phyloP scores from a whole-genome alignment of 2,888 invertebrate genomes.

The Venustoraphidia nigricollis region DNA sequence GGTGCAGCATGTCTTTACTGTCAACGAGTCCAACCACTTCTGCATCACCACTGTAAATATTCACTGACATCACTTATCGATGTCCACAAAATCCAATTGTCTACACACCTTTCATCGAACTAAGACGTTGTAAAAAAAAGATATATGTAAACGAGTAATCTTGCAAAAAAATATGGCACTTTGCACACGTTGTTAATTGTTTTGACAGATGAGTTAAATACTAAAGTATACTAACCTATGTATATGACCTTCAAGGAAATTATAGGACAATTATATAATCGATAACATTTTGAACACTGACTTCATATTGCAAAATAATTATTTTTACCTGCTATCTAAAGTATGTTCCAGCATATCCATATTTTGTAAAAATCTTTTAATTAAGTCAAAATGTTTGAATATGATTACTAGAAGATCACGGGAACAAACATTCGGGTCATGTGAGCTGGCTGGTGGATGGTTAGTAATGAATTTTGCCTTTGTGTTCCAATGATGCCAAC shows the following conservation, averaged over 20 bases:
- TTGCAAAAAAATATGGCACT: neutral
- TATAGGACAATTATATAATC: slow-evolving; percentile 26
- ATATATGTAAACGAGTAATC: neutral
- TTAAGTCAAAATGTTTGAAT: slow-evolving; percentile 41
- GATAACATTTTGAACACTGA: slow-evolving; percentile 18
- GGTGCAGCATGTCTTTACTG: slow-evolving; percentile 22
- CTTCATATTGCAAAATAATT: slow-evolving; percentile 10
- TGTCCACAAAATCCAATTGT: neutral
- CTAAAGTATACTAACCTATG: slow-evolving; percentile 9
- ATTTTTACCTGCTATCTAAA: slow-evolving; percentile 41
- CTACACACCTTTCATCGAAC: neutral
- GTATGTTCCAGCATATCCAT: slow-evolving; percentile 45
- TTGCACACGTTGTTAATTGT: neutral
- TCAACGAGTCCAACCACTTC: slow-evolving; percentile 19
- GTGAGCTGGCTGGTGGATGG: slow-evolving; percentile 31
- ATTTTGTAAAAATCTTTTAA: slow-evolving; percentile 23
- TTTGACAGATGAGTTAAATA: slow-evolving; percentile 3
- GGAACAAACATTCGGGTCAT: slow-evolving; percentile 58
- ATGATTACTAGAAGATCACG: slow-evolving; percentile 53
- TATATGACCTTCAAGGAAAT: slow-evolving; percentile 28
- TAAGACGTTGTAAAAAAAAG: neutral
- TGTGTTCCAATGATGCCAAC: no score
- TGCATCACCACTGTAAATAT: slow-evolving; percentile 3
- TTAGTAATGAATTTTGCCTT: no score
- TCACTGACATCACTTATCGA: neutral